A percentile compares a stretch with the other conserved stretches of the same genome.
phyloP scores from a whole-genome alignment of 2,888 invertebrate genomes.

The Aphidoletes aphidimyza region DNA sequence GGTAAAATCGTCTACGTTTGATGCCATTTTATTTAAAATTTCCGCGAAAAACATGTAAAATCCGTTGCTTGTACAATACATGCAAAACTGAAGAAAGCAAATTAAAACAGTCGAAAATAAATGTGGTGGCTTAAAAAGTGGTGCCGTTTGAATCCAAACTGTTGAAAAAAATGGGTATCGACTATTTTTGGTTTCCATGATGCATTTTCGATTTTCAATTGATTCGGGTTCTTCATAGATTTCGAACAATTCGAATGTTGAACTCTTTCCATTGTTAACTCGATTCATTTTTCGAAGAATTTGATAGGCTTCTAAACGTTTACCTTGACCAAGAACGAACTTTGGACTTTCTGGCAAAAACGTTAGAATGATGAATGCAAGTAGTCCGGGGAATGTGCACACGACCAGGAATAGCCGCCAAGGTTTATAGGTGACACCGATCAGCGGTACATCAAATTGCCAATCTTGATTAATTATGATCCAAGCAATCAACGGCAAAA shows the following conservation, averaged over 20 bases:
- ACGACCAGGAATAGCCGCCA: conserved; percentile 64
- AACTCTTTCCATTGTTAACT: conserved; percentile 60
- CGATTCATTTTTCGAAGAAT: conserved; percentile 61
- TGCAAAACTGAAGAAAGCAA: conserved; percentile 62
- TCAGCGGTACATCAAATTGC: conserved; percentile 60
- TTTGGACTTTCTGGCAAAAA: conserved; percentile 64
- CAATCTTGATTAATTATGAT: no score
- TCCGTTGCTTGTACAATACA: conserved; percentile 63
- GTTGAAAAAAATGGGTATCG: conserved; percentile 59
- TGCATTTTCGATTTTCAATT: conserved; percentile 36
- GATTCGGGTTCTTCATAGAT: conserved; percentile 51
- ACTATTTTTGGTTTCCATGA: conserved; percentile 56
- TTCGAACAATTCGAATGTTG: conserved; percentile 58
- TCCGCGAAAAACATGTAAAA: conserved; percentile 65
- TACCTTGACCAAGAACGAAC: conserved; percentile 61
- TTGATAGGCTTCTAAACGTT: conserved; percentile 60
- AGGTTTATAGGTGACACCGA: conserved; percentile 62
- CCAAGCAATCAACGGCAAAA: conserved; percentile 64
- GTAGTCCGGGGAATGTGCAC: conserved; percentile 62
- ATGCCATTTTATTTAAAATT: conserved; percentile 62
- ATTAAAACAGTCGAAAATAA: neutral
- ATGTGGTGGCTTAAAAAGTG: neutral
- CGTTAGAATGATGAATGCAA: conserved; percentile 61
- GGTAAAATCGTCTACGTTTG: conserved; percentile 61
- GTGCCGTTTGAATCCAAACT: conserved; percentile 62